Evolutionary conservation across 2,113 vertebrate genomes (phyloP), one percentile per base, ranked within the genome.

Genomic region (Kryptolebias marmoratus): DNA sequence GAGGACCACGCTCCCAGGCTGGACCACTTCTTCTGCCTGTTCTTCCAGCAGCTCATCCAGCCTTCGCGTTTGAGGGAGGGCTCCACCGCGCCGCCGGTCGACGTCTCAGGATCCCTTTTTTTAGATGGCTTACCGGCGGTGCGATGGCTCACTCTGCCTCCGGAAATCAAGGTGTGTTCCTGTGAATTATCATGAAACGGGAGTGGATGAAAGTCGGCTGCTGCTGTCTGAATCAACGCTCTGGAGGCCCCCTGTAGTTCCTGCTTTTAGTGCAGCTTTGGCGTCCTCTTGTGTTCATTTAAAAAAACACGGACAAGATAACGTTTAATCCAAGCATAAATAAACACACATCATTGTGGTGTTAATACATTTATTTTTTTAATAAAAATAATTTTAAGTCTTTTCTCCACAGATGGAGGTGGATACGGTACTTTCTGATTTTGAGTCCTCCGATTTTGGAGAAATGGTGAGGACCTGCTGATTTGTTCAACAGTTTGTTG

Each of bases 361-460:
- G 28, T 52, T 11, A 1, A 0, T 14, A 18, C 18, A 36, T 49
- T 22, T 3, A 36, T 18, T 39, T 28, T 27, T 28, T 28, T 7
- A 22, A 22, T 22, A 22, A 22, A 22, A 22, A 22, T 22, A 22
- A 22, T 22, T 22, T 22, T 22, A 22, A 22, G 22, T n/a, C 1
- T 52, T 53, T 10, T 71, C 75, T 89, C 52, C 53, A n/a, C 88
- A 99, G 98, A 77, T 96, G 84, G 96, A 98, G 87, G 93, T 99
- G 73, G 97, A 98, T 66, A 95, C 94, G 1, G 91, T 94, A 39
- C 83, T 99, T 52, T 97, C 95, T 84, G 96, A 97, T 84, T 94
- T 99, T 75, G 98, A 99, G 87, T 95, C 98, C 0, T 95, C 96
- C 59, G 97, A 99, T 83, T 99, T 99, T 93, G 96, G 93, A 87